A percentile compares a stretch with the other conserved stretches of the same genome.
These are phyloP conservation scores for Dermochelys coriacea DNA, from an alignment of 2,797 vertebrate species.

Conservation along the genomic window DNA sequence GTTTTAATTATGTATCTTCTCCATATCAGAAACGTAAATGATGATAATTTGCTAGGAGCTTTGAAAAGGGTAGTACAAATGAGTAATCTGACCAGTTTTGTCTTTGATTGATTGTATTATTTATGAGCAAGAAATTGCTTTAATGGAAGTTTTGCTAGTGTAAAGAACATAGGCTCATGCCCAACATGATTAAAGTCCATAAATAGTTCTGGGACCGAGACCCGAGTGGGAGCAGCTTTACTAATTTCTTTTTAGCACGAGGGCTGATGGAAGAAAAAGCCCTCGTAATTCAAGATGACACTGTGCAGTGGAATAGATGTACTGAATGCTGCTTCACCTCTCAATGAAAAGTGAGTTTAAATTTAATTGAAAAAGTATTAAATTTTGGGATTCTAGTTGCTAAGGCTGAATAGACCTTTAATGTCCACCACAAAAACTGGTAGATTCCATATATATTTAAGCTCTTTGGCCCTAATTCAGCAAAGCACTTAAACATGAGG, in stretches of 20 bases:
- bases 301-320: neutral
- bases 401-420: neutral
- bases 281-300: neutral
- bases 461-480: neutral
- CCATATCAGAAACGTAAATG: neutral
- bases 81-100: neutral
- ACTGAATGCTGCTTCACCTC: neutral
- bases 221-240: neutral
- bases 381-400: neutral
- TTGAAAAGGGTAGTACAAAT: neutral
- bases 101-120: neutral
- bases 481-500: neutral
- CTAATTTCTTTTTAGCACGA: neutral
- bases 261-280: neutral
- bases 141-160: too few relatives aligned
- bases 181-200: neutral
- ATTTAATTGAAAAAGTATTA: constrained; percentile 3
- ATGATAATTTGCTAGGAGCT: neutral
- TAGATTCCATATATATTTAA: neutral
- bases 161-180: too few relatives aligned
- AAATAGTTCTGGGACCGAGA: neutral
- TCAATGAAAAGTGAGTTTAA: neutral
- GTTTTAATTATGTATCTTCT: neutral
- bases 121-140: neutral
- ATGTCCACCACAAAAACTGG: neutral